These are phyloP conservation scores for Xiphophorus hellerii DNA, from an alignment of 2,113 vertebrate genomes.

Conservation along the genomic window DNA sequence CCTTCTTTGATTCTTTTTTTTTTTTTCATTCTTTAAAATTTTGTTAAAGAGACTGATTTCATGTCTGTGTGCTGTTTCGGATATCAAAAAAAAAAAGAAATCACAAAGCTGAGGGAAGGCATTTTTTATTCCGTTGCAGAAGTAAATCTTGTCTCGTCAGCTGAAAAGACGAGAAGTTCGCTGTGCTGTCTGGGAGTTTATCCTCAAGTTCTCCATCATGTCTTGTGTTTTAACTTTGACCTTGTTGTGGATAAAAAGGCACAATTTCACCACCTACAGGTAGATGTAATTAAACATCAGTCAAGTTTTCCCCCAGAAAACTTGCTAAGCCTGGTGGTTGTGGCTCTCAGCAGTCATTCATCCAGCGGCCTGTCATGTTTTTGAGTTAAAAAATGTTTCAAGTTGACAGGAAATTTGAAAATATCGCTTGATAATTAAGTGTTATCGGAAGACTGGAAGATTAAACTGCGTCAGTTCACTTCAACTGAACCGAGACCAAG, in stretches of 20 bases:
- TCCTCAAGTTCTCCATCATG: not conserved
- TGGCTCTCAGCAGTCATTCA: too few relatives aligned
- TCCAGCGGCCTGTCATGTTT: too few relatives aligned
- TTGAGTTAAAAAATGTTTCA: too few relatives aligned
- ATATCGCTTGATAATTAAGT: too few relatives aligned
- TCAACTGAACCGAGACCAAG: too few relatives aligned
- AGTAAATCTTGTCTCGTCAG: slow-evolving; percentile 68
- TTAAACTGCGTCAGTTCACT: too few relatives aligned
- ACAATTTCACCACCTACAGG: not conserved
- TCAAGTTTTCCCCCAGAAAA: too few relatives aligned
- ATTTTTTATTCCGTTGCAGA: slow-evolving; percentile 43
- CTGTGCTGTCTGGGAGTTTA: slow-evolving; percentile 7
- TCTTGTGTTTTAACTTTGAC: not conserved
- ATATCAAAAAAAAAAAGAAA: slow-evolving; percentile 6
- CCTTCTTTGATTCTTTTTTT: not conserved
- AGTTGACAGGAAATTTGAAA: too few relatives aligned
- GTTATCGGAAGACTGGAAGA: too few relatives aligned
- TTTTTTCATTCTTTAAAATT: not conserved
- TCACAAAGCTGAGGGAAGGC: not conserved
- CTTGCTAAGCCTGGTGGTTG: too few relatives aligned
- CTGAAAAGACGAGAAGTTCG: slow-evolving; percentile 48
- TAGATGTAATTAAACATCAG: not conserved
- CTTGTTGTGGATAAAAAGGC: slow-evolving; percentile 11
- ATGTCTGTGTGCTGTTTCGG: slow-evolving; percentile 13
- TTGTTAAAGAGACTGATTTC: not conserved